These are phyloP conservation scores for Luscinia luscinia DNA, from an alignment of 2,797 vertebrate species.

Conservation along the genomic window DNA sequence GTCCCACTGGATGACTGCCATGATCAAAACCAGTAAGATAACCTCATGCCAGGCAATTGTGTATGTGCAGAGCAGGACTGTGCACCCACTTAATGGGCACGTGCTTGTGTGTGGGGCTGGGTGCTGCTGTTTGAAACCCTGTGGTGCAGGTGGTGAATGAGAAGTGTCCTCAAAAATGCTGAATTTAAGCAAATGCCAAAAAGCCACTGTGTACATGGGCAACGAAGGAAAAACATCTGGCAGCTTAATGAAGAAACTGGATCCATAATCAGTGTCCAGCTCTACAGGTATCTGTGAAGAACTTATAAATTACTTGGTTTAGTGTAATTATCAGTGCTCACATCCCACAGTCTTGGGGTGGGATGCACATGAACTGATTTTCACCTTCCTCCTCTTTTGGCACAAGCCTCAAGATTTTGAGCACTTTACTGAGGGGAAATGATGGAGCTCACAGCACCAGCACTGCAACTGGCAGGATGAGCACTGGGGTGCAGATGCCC, in stretches of 20 bases:
- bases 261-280: background rate
- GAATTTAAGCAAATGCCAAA: background rate
- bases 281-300: background rate
- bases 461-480: background rate
- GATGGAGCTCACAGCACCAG: background rate
- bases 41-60: background rate
- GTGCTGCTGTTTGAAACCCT: background rate
- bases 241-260: background rate
- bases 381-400: background rate
- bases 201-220: background rate
- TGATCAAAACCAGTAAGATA: background rate
- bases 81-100: rapidly evolving
- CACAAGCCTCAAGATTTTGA: background rate
- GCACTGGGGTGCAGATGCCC: too few species aligned
- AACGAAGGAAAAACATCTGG: background rate
- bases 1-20: background rate
- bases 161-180: background rate
- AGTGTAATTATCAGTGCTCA: background rate
- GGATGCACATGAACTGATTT: background rate
- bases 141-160: background rate
- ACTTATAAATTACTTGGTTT: background rate
- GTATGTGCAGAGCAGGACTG: background rate
- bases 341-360: background rate
- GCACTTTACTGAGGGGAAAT: background rate
- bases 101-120: background rate